These are phyloP conservation scores for Herminia tarsipennalis DNA, from an alignment of 2,888 invertebrate species.

Conservation along the genomic window DNA sequence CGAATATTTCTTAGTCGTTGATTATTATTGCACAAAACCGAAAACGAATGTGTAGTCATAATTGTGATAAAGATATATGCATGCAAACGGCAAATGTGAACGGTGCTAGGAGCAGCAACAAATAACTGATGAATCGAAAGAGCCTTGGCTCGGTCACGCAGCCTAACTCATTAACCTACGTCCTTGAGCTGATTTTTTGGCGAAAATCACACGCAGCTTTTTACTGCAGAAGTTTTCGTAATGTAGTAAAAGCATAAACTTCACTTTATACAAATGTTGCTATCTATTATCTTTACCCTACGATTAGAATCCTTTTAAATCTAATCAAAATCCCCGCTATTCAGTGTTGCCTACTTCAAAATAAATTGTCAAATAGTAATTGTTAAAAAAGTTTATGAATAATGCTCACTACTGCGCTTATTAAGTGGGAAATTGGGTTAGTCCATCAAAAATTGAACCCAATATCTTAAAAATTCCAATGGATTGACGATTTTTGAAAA, in stretches of 20 bases:
- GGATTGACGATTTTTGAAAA: too few relatives aligned
- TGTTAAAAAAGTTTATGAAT: too few relatives aligned
- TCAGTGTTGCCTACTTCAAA: too few relatives aligned
- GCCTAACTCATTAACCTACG: constrained; percentile 55
- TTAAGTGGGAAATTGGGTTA: too few relatives aligned
- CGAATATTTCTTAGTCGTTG: too few relatives aligned
- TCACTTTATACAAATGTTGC: not conserved
- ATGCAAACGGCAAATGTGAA: constrained; percentile 41
- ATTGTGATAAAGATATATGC: constrained; percentile 40
- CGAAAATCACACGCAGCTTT: constrained; percentile 53
- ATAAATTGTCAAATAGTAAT: too few relatives aligned
- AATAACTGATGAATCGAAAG: constrained; percentile 34
- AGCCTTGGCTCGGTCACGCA: constrained; percentile 64
- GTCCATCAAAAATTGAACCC: too few relatives aligned
- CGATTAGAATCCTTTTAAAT: too few relatives aligned
- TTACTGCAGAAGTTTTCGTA: constrained; percentile 48
- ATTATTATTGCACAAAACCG: not conserved
- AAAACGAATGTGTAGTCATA: constrained; percentile 16
- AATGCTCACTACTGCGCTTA: too few relatives aligned
- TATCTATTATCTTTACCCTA: too few relatives aligned
- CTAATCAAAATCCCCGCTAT: too few relatives aligned
- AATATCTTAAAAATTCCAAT: too few relatives aligned
- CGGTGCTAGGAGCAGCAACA: constrained; percentile 32
- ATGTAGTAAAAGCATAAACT: constrained; percentile 19
- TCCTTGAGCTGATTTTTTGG: constrained; percentile 54